Base-by-base conservation (phyloP, 1,140 invertebrate species). In the Euura lappo region DNA sequence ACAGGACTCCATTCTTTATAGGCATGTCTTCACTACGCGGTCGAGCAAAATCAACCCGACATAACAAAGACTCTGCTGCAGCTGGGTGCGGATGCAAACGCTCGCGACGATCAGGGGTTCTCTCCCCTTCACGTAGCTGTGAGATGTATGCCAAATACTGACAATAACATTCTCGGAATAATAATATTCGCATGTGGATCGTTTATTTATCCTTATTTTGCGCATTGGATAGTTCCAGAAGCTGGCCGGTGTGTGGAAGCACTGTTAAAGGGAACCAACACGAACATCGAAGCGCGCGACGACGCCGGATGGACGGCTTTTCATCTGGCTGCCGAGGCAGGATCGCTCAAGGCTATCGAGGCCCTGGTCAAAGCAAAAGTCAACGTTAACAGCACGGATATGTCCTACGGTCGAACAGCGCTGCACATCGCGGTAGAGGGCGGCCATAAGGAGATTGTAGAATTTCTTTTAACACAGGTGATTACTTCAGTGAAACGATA, bases 391-490 rank as follows among this genome's bases (percentile, higher is more conserved):
- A 79, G 83, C 13, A 78, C 79, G 0, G 89, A 90, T 68, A 81
- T 77, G 72, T 89, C 86, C 13, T 89, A 87, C 71, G 91, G 91
- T n/a, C 87, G 88, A 65, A 91, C 90, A 68, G 89, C 86, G 0
- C 80, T 92, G 4, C 89, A 91, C 74, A 87, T 91, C 75, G 91
- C 91, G 2, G 86, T 91, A 1, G 86, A 89, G 77, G 82, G 84
- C 46, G 79, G 86, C 10, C 81, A 86, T 67, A 77, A 81, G 0
- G 83, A 89, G 4, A 83, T 91, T 6, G 83, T 91, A n/a, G 79
- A 86, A 46, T 89, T 86, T 71, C 83, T 92, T 64, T 74, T 92
- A 42, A 81, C 86, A 74, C 72, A 84, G 72, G 86, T 84, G 73
- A 51, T 71, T 11, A 67, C 66, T 73, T 71, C 47, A 28, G 7